Base-by-base conservation (phyloP, 2,888 invertebrate genomes). In the Linyphia triangularis region DNA sequence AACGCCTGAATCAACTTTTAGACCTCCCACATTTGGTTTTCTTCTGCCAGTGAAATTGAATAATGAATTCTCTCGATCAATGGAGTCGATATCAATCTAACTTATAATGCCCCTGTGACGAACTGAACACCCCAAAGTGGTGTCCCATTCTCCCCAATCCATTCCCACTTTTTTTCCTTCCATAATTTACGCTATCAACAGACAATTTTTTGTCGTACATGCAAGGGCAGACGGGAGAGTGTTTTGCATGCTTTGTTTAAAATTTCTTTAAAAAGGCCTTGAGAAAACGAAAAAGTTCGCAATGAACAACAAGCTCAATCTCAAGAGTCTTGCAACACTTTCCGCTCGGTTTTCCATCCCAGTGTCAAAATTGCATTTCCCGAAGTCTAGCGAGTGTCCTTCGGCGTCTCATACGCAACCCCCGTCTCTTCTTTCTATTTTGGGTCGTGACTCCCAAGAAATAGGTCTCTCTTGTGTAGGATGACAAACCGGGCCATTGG, bases 401-500 rank as follows among this genome's bases (percentile, higher is more conserved):
- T 85, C 84, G 77, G 30, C 26, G 30, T 33, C 33, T 51, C 65
- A 57, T 37, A 33, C 26, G 26, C 75, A 61, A 57, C 78, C 73
- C 81, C 81, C 70, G 70, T 69, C 57, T 72, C 72, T 63, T 59
- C 67, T 88, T 81, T 59, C 86, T 88, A 88, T 88, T 88, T 88
- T 81, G 73, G 73, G 75, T 70, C 81, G 67, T 88, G 86, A 88
- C 86, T 69, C 33, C 19, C 13, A 69, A 85, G 73, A 86, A 65
- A 59, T 82, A 73, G 43, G 73, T 1, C 51, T 75, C 67, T 81
- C 59, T 57, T 51, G 73, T 79, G 72, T 69, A 75, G 81, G 81
- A 81, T 88, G 86, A 88, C 86, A 82, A 88, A 82, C 75, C 73
- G 65, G 73, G 86, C 86, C 33, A 51, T 75, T 77, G 84, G 84